Evolutionary conservation across 1,140 invertebrate species (phyloP), one percentile per base, ranked within the genome.

Genomic region (Drosophila rufa): DNA sequence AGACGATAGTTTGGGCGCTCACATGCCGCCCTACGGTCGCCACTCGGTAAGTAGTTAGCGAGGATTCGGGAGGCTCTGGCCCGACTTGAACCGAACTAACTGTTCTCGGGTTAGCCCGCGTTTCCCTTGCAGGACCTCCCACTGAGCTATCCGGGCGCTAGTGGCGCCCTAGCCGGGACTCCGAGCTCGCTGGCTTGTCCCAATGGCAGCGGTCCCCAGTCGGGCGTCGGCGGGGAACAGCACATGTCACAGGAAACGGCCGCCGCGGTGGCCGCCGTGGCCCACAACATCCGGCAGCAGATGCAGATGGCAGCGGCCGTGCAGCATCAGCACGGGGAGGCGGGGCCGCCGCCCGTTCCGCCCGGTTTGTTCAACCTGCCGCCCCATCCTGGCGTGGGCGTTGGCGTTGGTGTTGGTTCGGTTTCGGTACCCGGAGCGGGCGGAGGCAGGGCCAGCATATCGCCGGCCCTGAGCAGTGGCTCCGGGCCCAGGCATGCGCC

Each of bases 241-340:
- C 92, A 91, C 55, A 93, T 93, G 91, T 83, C 92, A 7, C 91
- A 93, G 58, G 92, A 93, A 51, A 91, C 92, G 11, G 91, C 92
- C 38, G 91, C 92, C 15, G 92, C 92, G 9, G 92, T 93, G 17
- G 92, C 92, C 9, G 92, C 92, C 25, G 92, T 93, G 36, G 95
- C 95, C 1, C 94, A 95, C 94, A 95, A 95, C 66, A 92, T 96
- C 22, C 93, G 95, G 53, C 96, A 96, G 77, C 96, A 96, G 89
- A 96, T 96, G 95, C 95, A 94, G 90, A 95, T 95, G 95, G 95
- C 95, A 14, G 95, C 95, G 9, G 95, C 95, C 19, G 95, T 95
- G 33, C 94, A 91, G 86, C 85, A 94, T 92, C 91, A 94, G 92
- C 66, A 93, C 83, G 66, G 95, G 93, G 94, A 94, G 93, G 93